Base-by-base conservation (phyloP, 1,140 invertebrate genomes). In the Sinonovacula constricta region DNA sequence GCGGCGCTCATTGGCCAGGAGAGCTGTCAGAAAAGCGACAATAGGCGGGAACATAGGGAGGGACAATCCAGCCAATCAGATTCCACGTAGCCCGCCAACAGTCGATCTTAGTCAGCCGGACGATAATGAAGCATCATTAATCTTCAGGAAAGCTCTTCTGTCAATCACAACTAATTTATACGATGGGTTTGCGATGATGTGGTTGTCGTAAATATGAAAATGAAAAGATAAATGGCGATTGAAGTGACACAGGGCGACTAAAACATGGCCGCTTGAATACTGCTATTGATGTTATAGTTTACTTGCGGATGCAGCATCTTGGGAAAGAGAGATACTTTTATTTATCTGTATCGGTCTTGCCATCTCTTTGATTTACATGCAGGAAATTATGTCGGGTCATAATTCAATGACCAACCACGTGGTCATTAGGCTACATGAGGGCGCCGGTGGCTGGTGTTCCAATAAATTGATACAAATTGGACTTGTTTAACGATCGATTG, bases 131-230 rank as follows among this genome's bases (percentile, higher is more conserved):
- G 54, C 36, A 57, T 60, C 67, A 78, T 78, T 68, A 78, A 78
- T 78, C 75, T 69, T 70, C 63, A 49, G 51, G 62, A 77, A 68
- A 68, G 65, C 75, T 78, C 63, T 78, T 60, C 65, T 78, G 75
- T 78, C 75, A 78, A 78, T 78, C 75, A 78, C 28, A 78, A 78
- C 65, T 78, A 78, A 78, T 78, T 78, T 78, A 78, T 78, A 78
- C 65, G 66, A 62, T 78, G 45, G 75, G 59, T 63, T 78, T 62
- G 66, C 59, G 66, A 69, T 69, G 75, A 68, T 68, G 74, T 77
- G 51, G 70, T 63, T 68, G 53, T 51, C 57, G 56, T 77, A 77
- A 77, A 77, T 77, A 51, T 39, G 59, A 59, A 77, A 67, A 74
- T 59, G 70, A 74, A 74, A 74, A 74, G 70, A 74, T 74, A 74